Conservation (phyloP, 2,888 invertebrate genomes). For the Lordiphosa fenestrarum region DNA sequence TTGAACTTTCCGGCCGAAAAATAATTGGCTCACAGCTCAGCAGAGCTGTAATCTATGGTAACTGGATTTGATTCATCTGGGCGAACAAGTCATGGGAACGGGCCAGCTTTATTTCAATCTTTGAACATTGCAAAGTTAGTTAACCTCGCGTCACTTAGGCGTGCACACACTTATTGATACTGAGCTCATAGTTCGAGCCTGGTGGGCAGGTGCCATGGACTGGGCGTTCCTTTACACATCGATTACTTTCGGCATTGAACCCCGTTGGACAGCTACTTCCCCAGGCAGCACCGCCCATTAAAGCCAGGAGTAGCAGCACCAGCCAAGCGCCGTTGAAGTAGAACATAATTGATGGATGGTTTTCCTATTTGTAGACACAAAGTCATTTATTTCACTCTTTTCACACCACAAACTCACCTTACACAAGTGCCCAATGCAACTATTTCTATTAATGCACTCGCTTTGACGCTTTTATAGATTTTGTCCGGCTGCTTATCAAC, state of each 20-base stretch:
- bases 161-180: conserved; percentile 67
- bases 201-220: conserved; percentile 70
- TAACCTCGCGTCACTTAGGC: conserved; percentile 15
- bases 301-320: conserved; percentile 40
- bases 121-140: neutral
- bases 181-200: conserved; percentile 56
- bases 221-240: conserved; percentile 65
- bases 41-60: conserved; percentile 1
- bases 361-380: conserved; percentile 1
- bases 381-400: too few relatives aligned
- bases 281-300: conserved; percentile 33
- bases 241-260: conserved; percentile 38
- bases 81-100: neutral
- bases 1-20: conserved; percentile 58
- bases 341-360: conserved; percentile 35
- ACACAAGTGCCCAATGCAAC: conserved; percentile 29
- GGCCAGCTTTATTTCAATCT: neutral
- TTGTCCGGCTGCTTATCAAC: conserved; percentile 16
- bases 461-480: conserved; percentile 34
- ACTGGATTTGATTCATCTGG: too few relatives aligned
- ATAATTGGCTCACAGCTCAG: conserved; percentile 50
- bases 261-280: conserved; percentile 50
- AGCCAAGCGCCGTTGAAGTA: conserved; percentile 48
- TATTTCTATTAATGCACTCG: conserved; percentile 22
- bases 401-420: conserved; percentile 28